phyloP scores from a whole-genome alignment of 2,888 invertebrate genomes.

The Scaptomyza caliginosa region DNA sequence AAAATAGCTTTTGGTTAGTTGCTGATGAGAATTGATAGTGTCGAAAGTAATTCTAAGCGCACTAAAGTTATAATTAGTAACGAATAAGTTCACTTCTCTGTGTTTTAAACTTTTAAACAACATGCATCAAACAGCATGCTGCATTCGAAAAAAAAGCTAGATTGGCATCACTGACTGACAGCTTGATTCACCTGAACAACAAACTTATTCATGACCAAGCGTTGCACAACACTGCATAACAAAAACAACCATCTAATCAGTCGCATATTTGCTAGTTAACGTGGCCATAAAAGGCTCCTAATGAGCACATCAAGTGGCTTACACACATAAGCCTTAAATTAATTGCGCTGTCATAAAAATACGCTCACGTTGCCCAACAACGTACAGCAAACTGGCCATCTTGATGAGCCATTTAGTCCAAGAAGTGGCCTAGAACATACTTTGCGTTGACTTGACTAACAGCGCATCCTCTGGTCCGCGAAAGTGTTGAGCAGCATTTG shows the following conservation, averaged over 20 bases:
- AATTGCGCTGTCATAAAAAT: slow-evolving; percentile 80
- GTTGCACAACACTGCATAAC: slow-evolving; percentile 1
- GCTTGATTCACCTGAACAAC: neutral
- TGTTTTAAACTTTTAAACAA: too few species aligned
- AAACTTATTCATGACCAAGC: neutral
- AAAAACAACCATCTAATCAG: slow-evolving; percentile 61
- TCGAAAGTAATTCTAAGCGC: neutral
- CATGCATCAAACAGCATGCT: too few species aligned
- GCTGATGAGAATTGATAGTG: neutral
- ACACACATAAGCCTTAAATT: slow-evolving; percentile 76
- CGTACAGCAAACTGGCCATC: slow-evolving; percentile 19
- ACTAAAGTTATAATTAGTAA: neutral
- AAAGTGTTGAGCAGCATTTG: slow-evolving; percentile 61
- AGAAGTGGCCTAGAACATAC: neutral
- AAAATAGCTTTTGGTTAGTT: slow-evolving; percentile 9
- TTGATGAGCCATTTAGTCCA: slow-evolving; percentile 36
- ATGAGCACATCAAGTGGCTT: slow-evolving; percentile 79
- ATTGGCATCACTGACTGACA: neutral
- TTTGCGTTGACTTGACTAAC: neutral
- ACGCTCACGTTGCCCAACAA: slow-evolving; percentile 58
- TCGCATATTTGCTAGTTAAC: slow-evolving; percentile 75
- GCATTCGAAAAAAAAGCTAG: neutral
- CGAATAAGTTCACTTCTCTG: neutral
- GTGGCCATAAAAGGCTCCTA: slow-evolving; percentile 71
- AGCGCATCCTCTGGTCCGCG: neutral